phyloP scores from a whole-genome alignment of 2,797 vertebrate genomes.

The Sandelia bainsii region DNA sequence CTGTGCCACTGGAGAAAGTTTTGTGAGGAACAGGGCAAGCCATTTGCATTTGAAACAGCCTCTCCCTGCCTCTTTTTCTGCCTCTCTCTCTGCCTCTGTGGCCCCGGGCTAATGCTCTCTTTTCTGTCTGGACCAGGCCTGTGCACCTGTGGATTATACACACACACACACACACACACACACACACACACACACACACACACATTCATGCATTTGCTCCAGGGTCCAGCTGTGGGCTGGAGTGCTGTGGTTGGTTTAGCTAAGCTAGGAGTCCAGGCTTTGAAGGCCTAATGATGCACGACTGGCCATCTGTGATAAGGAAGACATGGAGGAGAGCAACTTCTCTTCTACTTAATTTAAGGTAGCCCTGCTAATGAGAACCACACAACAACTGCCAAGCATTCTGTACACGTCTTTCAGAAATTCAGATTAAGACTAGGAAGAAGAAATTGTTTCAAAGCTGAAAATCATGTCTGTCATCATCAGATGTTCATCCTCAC shows the following conservation, averaged over 20 bases:
- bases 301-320: slow-evolving; percentile 75
- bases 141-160: slow-evolving; percentile 84
- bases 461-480: not conserved
- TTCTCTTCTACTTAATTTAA: slow-evolving; percentile 62
- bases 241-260: slow-evolving; percentile 57
- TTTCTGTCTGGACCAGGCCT: slow-evolving; percentile 68
- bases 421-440: slow-evolving; percentile 27
- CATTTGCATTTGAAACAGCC: slow-evolving; percentile 87
- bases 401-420: not conserved
- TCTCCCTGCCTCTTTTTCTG: slow-evolving; percentile 69
- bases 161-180: slow-evolving; percentile 27
- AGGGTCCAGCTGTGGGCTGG: slow-evolving; percentile 70
- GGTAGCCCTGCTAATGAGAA: slow-evolving; percentile 43
- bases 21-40: slow-evolving; percentile 69
- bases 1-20: slow-evolving; percentile 78
- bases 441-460: not conserved
- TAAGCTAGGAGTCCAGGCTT: slow-evolving; percentile 52
- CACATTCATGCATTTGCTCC: slow-evolving; percentile 21
- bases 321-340: slow-evolving; percentile 50
- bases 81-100: slow-evolving; percentile 73
- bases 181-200: slow-evolving; percentile 18
- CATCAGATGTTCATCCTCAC: not conserved
- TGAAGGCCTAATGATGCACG: slow-evolving; percentile 74
- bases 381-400: slow-evolving; percentile 39
- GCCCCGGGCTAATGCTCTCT: slow-evolving; percentile 83